Evolutionary conservation across 2,888 invertebrate genomes (phyloP).

Genomic region (Cylindroiulus punctatus): DNA sequence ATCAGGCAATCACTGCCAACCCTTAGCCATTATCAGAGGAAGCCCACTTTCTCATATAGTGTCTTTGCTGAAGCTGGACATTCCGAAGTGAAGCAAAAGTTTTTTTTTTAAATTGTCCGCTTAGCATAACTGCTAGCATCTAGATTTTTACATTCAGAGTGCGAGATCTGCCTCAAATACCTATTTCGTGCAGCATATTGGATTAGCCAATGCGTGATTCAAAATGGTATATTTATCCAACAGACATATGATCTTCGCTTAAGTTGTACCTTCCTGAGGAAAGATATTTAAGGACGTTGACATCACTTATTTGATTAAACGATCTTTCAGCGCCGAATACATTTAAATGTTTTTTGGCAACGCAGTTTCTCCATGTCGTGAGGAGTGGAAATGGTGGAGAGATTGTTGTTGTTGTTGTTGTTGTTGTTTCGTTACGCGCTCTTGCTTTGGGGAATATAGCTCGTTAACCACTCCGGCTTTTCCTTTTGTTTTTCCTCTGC

Average conservation of each 20-base stretch:
- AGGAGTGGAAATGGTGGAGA: not conserved
- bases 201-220: not conserved
- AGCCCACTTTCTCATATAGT: no score
- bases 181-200: not conserved
- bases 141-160: no score
- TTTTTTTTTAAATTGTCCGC: no score
- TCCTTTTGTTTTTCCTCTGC: conserved; percentile 2
- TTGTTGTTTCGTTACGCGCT: not conserved
- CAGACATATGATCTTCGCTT: not conserved
- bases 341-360: not conserved
- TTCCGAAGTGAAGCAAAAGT: no score
- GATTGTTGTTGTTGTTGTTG: not conserved
- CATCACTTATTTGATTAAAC: not conserved
- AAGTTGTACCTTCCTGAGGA: not conserved
- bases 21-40: no score
- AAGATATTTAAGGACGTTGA: not conserved
- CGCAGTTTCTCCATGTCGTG: not conserved
- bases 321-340: not conserved
- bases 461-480: conserved; percentile 27
- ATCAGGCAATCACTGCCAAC: no score
- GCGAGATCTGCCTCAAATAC: no score
- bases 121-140: no score
- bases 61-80: no score
- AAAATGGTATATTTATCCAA: no score
- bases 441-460: not conserved